Percentiles rank a stretch among this genome's conserved stretches.
Evolutionary conservation across 2,113 vertebrate species (phyloP).

Genomic region (human (Homo sapiens)): DNA sequence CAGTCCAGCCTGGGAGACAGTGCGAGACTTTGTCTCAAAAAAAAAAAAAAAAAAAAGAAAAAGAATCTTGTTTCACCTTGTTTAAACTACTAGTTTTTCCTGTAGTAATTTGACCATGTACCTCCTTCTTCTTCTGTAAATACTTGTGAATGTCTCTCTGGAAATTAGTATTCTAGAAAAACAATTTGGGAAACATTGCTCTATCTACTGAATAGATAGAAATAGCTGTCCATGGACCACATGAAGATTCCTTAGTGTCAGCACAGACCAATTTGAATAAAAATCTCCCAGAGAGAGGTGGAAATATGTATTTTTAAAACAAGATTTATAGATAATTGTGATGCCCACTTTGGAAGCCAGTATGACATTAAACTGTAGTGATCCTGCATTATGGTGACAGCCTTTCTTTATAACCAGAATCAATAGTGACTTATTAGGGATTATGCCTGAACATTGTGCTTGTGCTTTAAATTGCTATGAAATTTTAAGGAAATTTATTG

Average conservation of each 20-base stretch:
- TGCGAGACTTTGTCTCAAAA: too few species aligned
- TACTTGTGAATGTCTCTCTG: neutral
- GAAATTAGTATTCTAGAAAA: conserved; percentile 2
- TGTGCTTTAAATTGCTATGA: conserved; percentile 18
- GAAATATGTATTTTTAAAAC: neutral
- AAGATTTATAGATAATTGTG: conserved; percentile 1
- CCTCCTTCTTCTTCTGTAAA: neutral
- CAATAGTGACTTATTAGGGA: neutral
- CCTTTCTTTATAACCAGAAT: neutral
- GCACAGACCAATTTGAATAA: neutral
- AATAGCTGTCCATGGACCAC: neutral
- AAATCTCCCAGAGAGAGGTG: neutral
- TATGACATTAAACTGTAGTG: neutral
- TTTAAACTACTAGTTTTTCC: conserved; percentile 15
- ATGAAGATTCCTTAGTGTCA: neutral
- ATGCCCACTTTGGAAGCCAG: neutral
- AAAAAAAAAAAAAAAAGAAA: neutral
- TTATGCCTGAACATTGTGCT: neutral
- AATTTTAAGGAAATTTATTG: conserved; percentile 38
- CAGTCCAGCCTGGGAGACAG: too few species aligned
- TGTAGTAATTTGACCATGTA: neutral
- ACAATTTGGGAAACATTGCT: conserved; percentile 20
- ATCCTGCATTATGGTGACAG: neutral
- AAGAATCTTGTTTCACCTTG: conserved; percentile 4
- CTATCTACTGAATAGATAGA: neutral